Evolutionary conservation across 2,113 vertebrate species (phyloP).

Genomic region (Hemiprocne comata): DNA sequence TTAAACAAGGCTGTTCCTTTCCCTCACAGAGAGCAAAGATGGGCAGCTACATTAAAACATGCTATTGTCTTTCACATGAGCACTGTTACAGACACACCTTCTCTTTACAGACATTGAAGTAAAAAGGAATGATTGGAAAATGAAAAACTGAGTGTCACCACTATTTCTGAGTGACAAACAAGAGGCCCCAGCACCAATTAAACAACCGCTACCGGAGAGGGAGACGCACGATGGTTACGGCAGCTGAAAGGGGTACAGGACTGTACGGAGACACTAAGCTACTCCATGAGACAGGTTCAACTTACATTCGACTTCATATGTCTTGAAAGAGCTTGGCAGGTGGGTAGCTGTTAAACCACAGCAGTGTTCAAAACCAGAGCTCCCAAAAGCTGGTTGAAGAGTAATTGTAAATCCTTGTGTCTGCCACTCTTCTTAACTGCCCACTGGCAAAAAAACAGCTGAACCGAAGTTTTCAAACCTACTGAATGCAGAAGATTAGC

Average conservation of each 20-base stretch:
- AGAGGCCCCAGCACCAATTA: background rate
- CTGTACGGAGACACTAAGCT: background rate
- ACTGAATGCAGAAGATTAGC: no score
- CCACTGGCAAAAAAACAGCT: background rate
- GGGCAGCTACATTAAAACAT: no score
- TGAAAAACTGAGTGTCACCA: no score
- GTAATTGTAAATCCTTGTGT: rapidly evolving
- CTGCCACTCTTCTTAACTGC: background rate
- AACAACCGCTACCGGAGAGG: background rate
- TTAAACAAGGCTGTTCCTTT: background rate
- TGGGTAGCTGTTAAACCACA: background rate
- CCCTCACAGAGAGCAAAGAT: background rate
- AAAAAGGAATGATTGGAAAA: rapidly evolving
- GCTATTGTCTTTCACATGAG: background rate
- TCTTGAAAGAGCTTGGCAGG: background rate
- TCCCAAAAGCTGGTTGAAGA: background rate
- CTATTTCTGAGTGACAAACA: background rate
- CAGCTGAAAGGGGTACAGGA: rapidly evolving
- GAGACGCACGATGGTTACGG: background rate
- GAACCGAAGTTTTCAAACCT: background rate
- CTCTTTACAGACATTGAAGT: background rate
- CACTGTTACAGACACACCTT: background rate
- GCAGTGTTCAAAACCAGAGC: background rate
- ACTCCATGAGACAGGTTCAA: background rate
- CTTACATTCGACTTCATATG: rapidly evolving